Conservation (phyloP, 2,113 vertebrate genomes). For the Bos indicus region DNA sequence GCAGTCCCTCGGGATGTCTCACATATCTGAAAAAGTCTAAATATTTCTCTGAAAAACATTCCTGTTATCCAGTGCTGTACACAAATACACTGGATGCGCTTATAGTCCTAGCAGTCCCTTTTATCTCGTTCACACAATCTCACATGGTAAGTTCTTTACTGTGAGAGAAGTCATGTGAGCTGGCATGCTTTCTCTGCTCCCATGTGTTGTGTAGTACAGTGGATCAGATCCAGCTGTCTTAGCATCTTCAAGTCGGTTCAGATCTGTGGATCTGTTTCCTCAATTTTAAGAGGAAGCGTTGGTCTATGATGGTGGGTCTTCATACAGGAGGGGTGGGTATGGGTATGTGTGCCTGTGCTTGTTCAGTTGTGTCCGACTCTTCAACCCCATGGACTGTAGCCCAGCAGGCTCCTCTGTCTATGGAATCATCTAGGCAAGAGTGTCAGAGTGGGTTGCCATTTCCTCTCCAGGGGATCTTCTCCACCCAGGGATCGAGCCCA, state of each 20-base stretch:
- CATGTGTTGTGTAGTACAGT: neutral
- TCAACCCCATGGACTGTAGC: neutral
- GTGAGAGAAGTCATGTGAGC: neutral
- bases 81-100: neutral
- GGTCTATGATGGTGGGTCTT: neutral
- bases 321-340: neutral
- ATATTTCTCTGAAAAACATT: neutral
- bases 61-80: neutral
- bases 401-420: neutral
- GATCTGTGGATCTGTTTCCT: neutral
- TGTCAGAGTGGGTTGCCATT: neutral
- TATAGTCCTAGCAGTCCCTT: neutral
- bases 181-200: neutral
- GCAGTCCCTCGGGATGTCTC: neutral
- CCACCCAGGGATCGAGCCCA: neutral
- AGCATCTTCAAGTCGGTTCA: neutral
- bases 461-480: neutral
- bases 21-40: neutral
- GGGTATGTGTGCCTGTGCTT: neutral
- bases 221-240: neutral
- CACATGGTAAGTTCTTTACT: neutral
- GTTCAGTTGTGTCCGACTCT: neutral
- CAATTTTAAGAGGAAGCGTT: neutral
- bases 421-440: too few relatives aligned
- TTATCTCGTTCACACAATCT: neutral